phyloP scores from a whole-genome alignment of 2,113 vertebrate species.

The Corvus hawaiiensis region DNA sequence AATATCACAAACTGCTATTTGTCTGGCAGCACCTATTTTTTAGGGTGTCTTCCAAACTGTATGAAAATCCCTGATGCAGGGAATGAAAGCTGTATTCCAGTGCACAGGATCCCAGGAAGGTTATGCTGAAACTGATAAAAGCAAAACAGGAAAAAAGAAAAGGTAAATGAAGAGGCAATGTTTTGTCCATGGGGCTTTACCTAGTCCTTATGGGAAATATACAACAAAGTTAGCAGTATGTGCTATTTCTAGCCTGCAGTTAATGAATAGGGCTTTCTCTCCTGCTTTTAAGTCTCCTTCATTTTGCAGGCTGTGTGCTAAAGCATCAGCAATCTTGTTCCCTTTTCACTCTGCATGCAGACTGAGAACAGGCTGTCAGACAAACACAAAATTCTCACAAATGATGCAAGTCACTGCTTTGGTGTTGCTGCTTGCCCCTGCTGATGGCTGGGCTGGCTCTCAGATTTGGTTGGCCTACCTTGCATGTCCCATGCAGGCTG shows the following conservation, averaged over 20 bases:
- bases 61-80: slow-evolving; percentile 10
- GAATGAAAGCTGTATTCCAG: background rate
- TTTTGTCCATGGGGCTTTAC: slow-evolving; percentile 20
- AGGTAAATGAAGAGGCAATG: background rate
- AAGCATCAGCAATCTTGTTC: background rate
- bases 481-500: background rate
- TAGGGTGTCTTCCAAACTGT: slow-evolving; percentile 32
- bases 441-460: background rate
- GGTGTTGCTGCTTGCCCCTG: background rate
- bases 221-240: slow-evolving; percentile 28
- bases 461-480: background rate
- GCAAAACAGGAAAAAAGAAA: background rate
- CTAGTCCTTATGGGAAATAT: background rate
- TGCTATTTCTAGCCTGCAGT: slow-evolving; percentile 42
- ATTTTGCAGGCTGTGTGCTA: slow-evolving; percentile 23
- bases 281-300: background rate
- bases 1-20: slow-evolving; percentile 40
- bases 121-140: slow-evolving; percentile 16
- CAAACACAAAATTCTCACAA: background rate
- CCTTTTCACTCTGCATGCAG: background rate
- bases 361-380: background rate
- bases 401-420: background rate
- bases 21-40: slow-evolving; percentile 29
- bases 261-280: slow-evolving; percentile 58
- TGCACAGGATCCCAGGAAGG: background rate